Conservation (phyloP, 2,113 vertebrate species). For the Genyomyrus donnyi region DNA sequence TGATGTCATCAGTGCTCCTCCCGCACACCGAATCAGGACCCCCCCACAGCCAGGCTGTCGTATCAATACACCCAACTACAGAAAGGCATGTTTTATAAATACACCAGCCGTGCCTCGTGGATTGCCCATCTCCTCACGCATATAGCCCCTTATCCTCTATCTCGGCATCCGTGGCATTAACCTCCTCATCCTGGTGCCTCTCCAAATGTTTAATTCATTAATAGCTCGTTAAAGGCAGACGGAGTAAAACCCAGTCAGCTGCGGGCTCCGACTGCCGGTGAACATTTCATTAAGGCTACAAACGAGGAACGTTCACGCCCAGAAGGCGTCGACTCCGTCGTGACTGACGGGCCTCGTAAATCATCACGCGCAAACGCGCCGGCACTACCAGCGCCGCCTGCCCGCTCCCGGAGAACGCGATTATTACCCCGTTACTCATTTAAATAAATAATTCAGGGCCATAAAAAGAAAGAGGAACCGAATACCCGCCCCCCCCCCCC, state of each 20-base stretch:
- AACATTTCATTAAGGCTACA: conserved; percentile 10
- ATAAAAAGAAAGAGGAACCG: neutral
- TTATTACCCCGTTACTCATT: conserved; percentile 3
- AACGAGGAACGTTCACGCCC: neutral
- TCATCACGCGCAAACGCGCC: neutral
- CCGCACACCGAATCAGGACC: neutral
- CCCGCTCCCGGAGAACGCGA: neutral
- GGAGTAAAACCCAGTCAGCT: neutral
- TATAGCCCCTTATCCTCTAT: neutral
- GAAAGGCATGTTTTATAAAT: neutral
- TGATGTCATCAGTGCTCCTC: neutral
- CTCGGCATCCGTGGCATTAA: neutral
- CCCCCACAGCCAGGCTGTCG: neutral
- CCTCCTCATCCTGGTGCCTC: neutral
- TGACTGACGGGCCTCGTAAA: neutral
- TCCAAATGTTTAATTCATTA: conserved; percentile 36
- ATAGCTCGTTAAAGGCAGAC: conserved; percentile 3
- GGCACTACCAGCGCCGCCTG: neutral
- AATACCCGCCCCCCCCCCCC: neutral
- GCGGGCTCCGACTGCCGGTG: neutral
- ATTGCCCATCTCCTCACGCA: neutral
- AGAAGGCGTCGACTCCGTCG: neutral
- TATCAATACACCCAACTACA: neutral
- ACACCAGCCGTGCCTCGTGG: neutral
- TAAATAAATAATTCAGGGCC: conserved; percentile 8